These are phyloP conservation scores for Huso huso DNA, from an alignment of 2,797 vertebrate species.

Conservation along the genomic window DNA sequence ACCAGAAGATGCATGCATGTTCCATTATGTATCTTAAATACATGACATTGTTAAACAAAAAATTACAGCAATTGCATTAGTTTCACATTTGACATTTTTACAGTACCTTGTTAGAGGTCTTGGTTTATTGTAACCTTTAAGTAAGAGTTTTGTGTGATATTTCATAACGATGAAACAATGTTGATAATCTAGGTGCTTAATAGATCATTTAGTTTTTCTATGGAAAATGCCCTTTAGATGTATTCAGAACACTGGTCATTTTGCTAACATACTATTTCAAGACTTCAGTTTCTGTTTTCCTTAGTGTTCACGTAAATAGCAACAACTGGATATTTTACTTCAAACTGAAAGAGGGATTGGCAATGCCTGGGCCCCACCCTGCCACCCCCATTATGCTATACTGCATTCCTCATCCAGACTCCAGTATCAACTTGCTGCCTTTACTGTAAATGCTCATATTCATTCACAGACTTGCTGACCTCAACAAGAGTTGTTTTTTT, in stretches of 20 bases:
- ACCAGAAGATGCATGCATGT: no score
- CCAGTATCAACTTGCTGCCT: background rate
- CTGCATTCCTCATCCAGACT: background rate
- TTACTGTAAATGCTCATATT: no score
- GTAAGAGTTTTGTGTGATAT: background rate
- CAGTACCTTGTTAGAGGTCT: no score
- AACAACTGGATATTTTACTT: background rate
- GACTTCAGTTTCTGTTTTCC: background rate
- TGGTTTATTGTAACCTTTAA: no score
- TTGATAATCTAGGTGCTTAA: background rate
- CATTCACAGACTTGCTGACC: no score
- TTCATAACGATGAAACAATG: background rate
- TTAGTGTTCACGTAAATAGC: background rate
- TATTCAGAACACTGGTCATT: constrained; percentile 25
- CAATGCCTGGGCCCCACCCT: background rate
- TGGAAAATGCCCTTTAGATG: background rate
- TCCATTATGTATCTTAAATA: no score
- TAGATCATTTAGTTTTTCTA: background rate
- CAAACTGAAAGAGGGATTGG: background rate
- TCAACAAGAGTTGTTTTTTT: no score
- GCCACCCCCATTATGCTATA: background rate
- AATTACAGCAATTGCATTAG: no score
- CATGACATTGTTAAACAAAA: no score
- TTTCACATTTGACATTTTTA: no score
- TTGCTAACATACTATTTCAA: constrained; percentile 10